Percentiles rank a stretch among this genome's conserved stretches.
phyloP scores from a whole-genome alignment of 2,797 vertebrate species.

The Alcedo quadribrachys region DNA sequence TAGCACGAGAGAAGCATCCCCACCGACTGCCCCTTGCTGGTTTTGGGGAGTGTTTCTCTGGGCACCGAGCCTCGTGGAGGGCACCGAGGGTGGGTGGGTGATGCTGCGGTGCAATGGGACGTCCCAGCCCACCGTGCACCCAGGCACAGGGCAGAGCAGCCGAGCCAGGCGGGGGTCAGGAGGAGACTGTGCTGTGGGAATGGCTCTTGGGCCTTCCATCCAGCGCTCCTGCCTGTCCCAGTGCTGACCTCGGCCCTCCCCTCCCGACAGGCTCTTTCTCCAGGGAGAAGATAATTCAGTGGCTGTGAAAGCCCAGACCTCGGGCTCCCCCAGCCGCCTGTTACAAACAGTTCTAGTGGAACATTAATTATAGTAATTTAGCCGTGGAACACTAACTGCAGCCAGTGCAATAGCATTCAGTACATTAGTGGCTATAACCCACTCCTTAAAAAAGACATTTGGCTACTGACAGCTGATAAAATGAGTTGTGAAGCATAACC shows the following conservation, averaged over 20 bases:
- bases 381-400: slow-evolving; percentile 74
- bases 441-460: slow-evolving; percentile 77
- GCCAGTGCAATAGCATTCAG: slow-evolving; percentile 69
- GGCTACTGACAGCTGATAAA: slow-evolving; percentile 74
- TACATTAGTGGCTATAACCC: slow-evolving; percentile 73
- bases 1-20: background rate
- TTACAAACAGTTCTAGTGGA: slow-evolving; percentile 69
- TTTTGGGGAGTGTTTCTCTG: background rate
- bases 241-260: slow-evolving; percentile 26
- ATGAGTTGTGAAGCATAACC: slow-evolving; percentile 71
- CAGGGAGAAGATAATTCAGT: slow-evolving; percentile 48
- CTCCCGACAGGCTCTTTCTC: background rate
- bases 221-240: background rate
- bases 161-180: fast-evolving
- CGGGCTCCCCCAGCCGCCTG: slow-evolving; percentile 52
- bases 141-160: background rate
- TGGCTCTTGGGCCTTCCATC: background rate
- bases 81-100: too few species aligned
- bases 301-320: slow-evolving; percentile 34
- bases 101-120: background rate
- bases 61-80: fast-evolving
- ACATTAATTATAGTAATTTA: slow-evolving; percentile 76
- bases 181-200: background rate
- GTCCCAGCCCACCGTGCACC: background rate
- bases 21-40: fast-evolving